Evolutionary conservation across 2,888 invertebrate species (phyloP).

Genomic region (Pardosa pseudoannulata): DNA sequence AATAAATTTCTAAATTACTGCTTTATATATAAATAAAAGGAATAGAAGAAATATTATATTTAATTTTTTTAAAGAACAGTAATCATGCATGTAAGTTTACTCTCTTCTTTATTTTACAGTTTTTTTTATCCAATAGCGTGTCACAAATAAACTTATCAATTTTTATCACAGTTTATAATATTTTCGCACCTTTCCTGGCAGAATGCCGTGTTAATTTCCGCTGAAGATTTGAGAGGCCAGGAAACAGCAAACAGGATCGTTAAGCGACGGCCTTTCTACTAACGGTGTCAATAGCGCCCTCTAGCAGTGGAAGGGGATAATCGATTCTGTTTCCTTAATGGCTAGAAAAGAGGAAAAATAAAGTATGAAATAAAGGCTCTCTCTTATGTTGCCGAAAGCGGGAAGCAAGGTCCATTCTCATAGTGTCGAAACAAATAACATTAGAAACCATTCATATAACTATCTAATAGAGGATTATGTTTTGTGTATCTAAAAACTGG

Average conservation of each 20-base stretch:
- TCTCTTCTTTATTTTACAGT: too few relatives aligned
- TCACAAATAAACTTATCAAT: slow-evolving; percentile 46
- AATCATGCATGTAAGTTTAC: too few relatives aligned
- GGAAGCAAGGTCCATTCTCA: neutral
- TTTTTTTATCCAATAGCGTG: too few relatives aligned
- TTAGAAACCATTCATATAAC: neutral
- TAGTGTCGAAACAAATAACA: neutral
- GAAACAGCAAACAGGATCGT: slow-evolving; percentile 61
- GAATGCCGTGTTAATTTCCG: slow-evolving; percentile 59
- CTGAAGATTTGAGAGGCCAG: slow-evolving; percentile 35
- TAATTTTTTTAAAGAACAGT: too few relatives aligned
- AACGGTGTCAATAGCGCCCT: slow-evolving; percentile 70
- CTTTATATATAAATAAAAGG: too few relatives aligned
- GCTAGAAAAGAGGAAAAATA: slow-evolving; percentile 32
- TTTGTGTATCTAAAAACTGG: too few relatives aligned
- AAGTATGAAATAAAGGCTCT: neutral
- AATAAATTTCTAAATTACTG: too few relatives aligned
- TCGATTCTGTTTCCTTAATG: slow-evolving; percentile 63
- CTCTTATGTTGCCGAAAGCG: neutral
- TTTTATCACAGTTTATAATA: slow-evolving; percentile 26
- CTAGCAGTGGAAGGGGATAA: slow-evolving; percentile 59
- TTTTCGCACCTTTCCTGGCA: slow-evolving; percentile 36
- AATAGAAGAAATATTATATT: too few relatives aligned
- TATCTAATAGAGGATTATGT: neutral
- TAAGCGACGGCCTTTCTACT: slow-evolving; percentile 62